These are phyloP conservation scores for Serrognathus titanus DNA, from an alignment of 2,888 invertebrate genomes.

Conservation along the genomic window DNA sequence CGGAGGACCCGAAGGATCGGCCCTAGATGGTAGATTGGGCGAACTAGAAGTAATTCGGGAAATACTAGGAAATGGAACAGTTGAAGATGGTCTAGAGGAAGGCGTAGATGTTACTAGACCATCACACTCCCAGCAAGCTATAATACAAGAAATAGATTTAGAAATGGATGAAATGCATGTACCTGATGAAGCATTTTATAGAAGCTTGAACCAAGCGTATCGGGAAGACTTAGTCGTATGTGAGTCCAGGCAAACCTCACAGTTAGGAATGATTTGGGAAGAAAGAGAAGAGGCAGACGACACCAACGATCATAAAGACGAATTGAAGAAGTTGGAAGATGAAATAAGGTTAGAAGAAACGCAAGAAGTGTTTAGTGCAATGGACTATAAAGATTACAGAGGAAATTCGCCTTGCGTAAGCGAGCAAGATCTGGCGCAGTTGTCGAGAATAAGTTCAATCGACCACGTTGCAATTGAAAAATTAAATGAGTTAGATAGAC, in stretches of 20 bases:
- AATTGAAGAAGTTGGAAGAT: conserved; percentile 49
- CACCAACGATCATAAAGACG: conserved; percentile 44
- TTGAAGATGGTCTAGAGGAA: conserved; percentile 66
- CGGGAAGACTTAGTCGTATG: conserved; percentile 69
- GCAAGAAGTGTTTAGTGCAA: conserved; percentile 68
- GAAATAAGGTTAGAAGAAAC: conserved; percentile 55
- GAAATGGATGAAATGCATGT: conserved; percentile 57
- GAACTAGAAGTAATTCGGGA: conserved; percentile 62
- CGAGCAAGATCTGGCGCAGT: conserved; percentile 74
- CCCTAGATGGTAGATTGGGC: conserved; percentile 42
- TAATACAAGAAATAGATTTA: conserved; percentile 43
- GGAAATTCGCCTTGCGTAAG: conserved; percentile 72
- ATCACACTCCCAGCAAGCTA: conserved; percentile 37
- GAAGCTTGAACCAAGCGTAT: conserved; percentile 83
- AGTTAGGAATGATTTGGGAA: conserved; percentile 84
- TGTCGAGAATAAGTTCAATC: conserved; percentile 70
- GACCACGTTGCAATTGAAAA: conserved; percentile 77
- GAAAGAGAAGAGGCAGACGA: conserved; percentile 73
- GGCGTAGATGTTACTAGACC: conserved; percentile 55
- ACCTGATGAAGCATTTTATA: conserved; percentile 84
- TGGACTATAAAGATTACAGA: conserved; percentile 76
- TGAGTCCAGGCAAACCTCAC: conserved; percentile 62
- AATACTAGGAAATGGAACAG: conserved; percentile 62
- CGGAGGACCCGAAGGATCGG: conserved; percentile 32
- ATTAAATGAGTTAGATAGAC: conserved; percentile 72